Base-by-base conservation (phyloP, 2,888 invertebrate species). In the Latrodectus elegans region DNA sequence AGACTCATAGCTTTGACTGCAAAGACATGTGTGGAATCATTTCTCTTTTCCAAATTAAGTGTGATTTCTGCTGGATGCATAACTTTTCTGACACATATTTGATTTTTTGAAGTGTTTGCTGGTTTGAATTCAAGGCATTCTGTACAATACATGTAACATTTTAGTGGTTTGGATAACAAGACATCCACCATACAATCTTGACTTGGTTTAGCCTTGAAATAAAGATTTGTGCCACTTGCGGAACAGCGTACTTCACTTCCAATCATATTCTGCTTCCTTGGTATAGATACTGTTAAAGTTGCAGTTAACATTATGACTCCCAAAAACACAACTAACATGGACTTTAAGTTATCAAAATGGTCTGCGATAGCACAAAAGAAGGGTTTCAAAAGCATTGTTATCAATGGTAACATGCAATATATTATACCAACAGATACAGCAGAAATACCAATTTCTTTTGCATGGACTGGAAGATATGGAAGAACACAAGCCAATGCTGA, bases 361-460 rank as follows among this genome's bases (percentile, higher is more conserved):
- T 90, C 90, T 22, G 89, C 90, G 15, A 90, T 64, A 11, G 79
- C 84, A 22, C 90, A 90, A 81, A 90, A 78, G 14, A 89, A 68
- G 17, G 90, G 90, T 70, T 90, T 90, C 4, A 82, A 26, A 9
- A 90, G 38, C 67, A 90, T 84, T 64, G 88, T 87, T n/a, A 89
- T 64, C n/a, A 90, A 81, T 17, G 90, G 90, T 26, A 90, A 38
- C 14, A 90, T 67, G 22, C 75, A 88, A 65, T 86, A 89, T 11
- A 90, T 83, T 49, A 89, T 73, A 8, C 90, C 90, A 51, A 89
- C 81, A 22, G 86, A 76, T 22, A 84, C 80, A 26, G 90, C 89
- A 12, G 89, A 90, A n/a, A 89, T 89, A 70, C 88, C 88, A 26
- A 86, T 78, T 55, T 88, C 81, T 70, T 78, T 88, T 1, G 88